Evolutionary conservation across 2,113 vertebrate genomes (phyloP).

Genomic region (Procapra przewalskii): DNA sequence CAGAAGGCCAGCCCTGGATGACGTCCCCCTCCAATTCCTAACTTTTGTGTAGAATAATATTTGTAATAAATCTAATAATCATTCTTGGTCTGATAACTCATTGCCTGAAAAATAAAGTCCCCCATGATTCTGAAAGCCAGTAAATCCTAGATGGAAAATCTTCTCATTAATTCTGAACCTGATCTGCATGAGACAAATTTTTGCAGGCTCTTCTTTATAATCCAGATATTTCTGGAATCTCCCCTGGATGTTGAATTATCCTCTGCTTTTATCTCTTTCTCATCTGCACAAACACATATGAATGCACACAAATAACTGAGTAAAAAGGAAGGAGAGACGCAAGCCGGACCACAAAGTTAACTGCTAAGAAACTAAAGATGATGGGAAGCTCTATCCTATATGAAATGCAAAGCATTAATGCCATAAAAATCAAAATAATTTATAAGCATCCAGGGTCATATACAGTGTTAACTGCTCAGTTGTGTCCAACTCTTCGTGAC

Average conservation of each 20-base stretch:
- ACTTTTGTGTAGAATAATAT: not conserved
- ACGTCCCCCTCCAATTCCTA: not conserved
- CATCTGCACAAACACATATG: fast-evolving
- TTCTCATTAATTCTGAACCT: not conserved
- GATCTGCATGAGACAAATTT: not conserved
- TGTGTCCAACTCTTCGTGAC: not conserved
- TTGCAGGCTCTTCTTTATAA: not conserved
- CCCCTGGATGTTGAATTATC: not conserved
- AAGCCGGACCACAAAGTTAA: not conserved
- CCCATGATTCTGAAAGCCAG: not conserved
- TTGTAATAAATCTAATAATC: not conserved
- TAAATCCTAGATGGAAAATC: not conserved
- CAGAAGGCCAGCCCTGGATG: not conserved
- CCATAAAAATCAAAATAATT: not conserved
- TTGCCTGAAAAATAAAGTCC: not conserved
- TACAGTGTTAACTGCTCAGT: not conserved
- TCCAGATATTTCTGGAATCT: not conserved
- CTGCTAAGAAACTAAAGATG: not conserved
- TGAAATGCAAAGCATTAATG: not conserved
- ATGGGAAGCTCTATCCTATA: not conserved
- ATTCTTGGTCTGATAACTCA: constrained; percentile 14
- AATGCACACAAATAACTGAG: not conserved
- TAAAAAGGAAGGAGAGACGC: not conserved
- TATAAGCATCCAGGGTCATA: not conserved
- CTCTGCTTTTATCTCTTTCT: not conserved